A percentile compares a stretch with the other conserved stretches of the same genome.
phyloP scores from a whole-genome alignment of 2,113 vertebrate genomes.

The Gymnarchus niloticus region DNA sequence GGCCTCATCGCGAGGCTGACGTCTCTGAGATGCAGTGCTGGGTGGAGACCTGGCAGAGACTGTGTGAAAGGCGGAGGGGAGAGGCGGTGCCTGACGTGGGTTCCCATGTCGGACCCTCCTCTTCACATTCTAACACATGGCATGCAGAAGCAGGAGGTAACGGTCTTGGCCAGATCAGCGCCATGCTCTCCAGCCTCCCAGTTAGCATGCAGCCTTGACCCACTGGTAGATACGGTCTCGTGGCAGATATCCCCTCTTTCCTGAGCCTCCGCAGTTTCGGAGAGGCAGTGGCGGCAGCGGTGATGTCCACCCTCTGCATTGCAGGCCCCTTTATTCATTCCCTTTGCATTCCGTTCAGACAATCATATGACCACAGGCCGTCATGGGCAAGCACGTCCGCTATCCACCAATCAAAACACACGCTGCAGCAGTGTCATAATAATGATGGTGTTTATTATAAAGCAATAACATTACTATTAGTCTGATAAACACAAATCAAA shows the following conservation, averaged over 20 bases:
- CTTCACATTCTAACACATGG: background rate
- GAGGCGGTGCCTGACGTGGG: background rate
- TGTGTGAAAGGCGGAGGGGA: background rate
- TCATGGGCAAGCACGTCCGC: background rate
- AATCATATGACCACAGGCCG: background rate
- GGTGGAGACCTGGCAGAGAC: background rate
- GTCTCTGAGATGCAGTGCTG: background rate
- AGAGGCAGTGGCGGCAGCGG: background rate
- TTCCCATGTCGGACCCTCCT: too few relatives aligned
- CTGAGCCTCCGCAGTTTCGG: background rate
- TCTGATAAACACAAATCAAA: background rate
- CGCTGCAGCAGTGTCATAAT: background rate
- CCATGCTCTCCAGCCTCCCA: background rate
- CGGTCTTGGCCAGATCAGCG: background rate
- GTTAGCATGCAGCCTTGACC: background rate
- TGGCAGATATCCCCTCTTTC: background rate
- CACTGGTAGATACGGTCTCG: background rate
- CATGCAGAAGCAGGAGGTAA: background rate
- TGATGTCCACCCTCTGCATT: background rate
- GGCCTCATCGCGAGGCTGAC: background rate
- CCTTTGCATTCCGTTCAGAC: background rate
- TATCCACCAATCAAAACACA: background rate
- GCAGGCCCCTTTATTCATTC: conserved; percentile 15
- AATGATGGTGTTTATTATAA: background rate
- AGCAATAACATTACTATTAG: background rate